phyloP scores from a whole-genome alignment of 2,888 invertebrate species.

The Anoncus sp. region DNA sequence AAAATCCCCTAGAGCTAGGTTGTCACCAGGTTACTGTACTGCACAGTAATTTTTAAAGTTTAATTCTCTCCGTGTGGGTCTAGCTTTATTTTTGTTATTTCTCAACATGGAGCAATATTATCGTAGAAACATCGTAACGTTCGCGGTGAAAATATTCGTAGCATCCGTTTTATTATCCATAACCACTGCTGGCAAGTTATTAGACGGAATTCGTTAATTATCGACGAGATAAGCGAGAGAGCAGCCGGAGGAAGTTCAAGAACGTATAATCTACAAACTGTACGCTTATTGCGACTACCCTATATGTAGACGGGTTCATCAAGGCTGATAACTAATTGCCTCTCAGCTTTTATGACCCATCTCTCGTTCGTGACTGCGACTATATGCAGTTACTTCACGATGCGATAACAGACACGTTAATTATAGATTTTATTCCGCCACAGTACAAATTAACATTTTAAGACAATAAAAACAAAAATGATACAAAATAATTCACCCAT shows the following conservation, averaged over 20 bases:
- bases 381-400: slow-evolving; percentile 12
- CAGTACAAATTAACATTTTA: background rate
- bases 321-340: slow-evolving; percentile 55
- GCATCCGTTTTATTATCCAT: slow-evolving; percentile 42
- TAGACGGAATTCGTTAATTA: slow-evolving; percentile 54
- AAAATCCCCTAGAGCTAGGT: too few relatives aligned
- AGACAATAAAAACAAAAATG: too few relatives aligned
- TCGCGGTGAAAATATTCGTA: background rate
- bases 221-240: slow-evolving; percentile 36
- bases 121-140: background rate
- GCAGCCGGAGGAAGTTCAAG: slow-evolving; percentile 44
- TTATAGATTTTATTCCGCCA: background rate
- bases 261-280: slow-evolving; percentile 27
- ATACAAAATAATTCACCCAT: background rate
- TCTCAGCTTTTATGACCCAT: slow-evolving; percentile 27
- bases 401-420: slow-evolving; percentile 43
- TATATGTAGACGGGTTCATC: slow-evolving; percentile 53
- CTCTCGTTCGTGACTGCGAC: slow-evolving; percentile 35
- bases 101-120: background rate
- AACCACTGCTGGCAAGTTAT: slow-evolving; percentile 16
- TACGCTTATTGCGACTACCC: slow-evolving; percentile 5
- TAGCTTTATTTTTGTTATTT: too few relatives aligned
- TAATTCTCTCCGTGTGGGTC: too few relatives aligned
- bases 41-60: too few relatives aligned
- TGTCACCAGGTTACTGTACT: too few relatives aligned